phyloP scores from a whole-genome alignment of 35 echinoderm and acorn worm genomes.

The Apostichopus californicus region DNA sequence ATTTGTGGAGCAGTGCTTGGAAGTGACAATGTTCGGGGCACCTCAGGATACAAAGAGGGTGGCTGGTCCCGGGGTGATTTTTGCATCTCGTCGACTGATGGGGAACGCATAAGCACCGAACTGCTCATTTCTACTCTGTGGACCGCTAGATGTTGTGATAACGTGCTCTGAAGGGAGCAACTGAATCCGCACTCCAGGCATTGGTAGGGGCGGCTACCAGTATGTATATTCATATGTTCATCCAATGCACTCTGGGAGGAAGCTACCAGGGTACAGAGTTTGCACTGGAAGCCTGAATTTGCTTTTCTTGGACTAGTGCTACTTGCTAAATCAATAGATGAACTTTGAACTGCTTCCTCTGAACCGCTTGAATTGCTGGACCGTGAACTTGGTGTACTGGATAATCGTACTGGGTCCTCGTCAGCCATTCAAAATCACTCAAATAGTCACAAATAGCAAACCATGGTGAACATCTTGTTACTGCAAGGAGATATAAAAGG shows the following conservation, averaged over 20 bases:
- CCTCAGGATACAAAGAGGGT: slow-evolving; percentile 62
- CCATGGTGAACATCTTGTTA: slow-evolving; percentile 54
- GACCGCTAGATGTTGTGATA: slow-evolving; percentile 82
- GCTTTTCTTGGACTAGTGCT: slow-evolving; percentile 30
- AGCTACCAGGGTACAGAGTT: slow-evolving; percentile 85
- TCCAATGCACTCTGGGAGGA: slow-evolving; percentile 84
- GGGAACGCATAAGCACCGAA: slow-evolving; percentile 57
- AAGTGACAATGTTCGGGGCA: slow-evolving; percentile 57
- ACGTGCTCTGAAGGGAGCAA: slow-evolving; percentile 89
- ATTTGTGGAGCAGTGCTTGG: slow-evolving; percentile 39
- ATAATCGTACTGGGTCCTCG: slow-evolving; percentile 59
- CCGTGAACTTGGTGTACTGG: slow-evolving; percentile 61
- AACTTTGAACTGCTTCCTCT: slow-evolving; percentile 29
- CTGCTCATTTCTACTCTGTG: slow-evolving; percentile 81
- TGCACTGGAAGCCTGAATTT: slow-evolving; percentile 82
- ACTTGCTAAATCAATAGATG: not conserved
- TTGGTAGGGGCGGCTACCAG: slow-evolving; percentile 85
- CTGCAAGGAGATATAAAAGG: slow-evolving; percentile 15
- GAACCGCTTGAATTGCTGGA: slow-evolving; percentile 55
- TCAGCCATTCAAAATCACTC: slow-evolving; percentile 57
- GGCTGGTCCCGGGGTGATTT: slow-evolving; percentile 60
- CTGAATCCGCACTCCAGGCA: slow-evolving; percentile 94
- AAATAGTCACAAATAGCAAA: slow-evolving; percentile 29
- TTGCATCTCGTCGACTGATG: slow-evolving; percentile 58
- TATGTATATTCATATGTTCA: slow-evolving; percentile 98